phyloP scores from a whole-genome alignment of 1,140 invertebrate species.

The Aethina tumida region DNA sequence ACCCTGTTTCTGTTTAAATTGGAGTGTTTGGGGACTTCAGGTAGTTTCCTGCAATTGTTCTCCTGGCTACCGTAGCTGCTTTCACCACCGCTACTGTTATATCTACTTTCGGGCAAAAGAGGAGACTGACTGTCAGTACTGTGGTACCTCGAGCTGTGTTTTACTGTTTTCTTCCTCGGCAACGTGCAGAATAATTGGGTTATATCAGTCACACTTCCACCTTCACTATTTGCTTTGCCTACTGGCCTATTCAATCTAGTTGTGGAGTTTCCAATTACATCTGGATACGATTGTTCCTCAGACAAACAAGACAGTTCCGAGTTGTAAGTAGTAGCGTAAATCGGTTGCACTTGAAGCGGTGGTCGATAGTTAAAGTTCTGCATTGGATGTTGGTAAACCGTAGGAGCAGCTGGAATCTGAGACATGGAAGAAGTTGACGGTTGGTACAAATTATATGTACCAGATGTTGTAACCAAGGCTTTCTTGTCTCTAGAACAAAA shows the following conservation, averaged over 20 bases:
- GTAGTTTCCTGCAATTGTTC: constrained; percentile 16
- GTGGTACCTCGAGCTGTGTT: constrained; percentile 38
- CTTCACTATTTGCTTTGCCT: constrained; percentile 27
- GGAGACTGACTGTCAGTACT: constrained; percentile 59
- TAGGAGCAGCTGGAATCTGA: constrained; percentile 7
- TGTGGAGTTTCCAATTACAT: constrained; percentile 53
- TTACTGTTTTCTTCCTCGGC: constrained; percentile 39
- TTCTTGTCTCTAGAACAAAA: constrained; percentile 36
- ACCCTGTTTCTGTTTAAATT: constrained; percentile 25
- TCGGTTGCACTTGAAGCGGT: constrained; percentile 22
- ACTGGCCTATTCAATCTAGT: constrained; percentile 13
- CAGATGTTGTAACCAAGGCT: constrained; percentile 32
- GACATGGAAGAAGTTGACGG: constrained; percentile 15
- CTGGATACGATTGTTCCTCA: constrained; percentile 51
- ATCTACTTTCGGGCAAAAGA: constrained; percentile 43
- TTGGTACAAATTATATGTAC: constrained; percentile 30
- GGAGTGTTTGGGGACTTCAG: constrained; percentile 22
- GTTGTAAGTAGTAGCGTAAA: constrained; percentile 24
- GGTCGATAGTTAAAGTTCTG: constrained; percentile 19
- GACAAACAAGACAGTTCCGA: constrained; percentile 40
- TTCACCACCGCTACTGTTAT: constrained; percentile 39
- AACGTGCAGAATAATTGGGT: constrained; percentile 49
- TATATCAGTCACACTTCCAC: constrained; percentile 32
- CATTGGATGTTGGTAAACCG: constrained; percentile 28
- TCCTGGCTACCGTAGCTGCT: constrained; percentile 26